Evolutionary conservation across 1,140 invertebrate genomes (phyloP).

Genomic region (Bradynema listronoti): DNA sequence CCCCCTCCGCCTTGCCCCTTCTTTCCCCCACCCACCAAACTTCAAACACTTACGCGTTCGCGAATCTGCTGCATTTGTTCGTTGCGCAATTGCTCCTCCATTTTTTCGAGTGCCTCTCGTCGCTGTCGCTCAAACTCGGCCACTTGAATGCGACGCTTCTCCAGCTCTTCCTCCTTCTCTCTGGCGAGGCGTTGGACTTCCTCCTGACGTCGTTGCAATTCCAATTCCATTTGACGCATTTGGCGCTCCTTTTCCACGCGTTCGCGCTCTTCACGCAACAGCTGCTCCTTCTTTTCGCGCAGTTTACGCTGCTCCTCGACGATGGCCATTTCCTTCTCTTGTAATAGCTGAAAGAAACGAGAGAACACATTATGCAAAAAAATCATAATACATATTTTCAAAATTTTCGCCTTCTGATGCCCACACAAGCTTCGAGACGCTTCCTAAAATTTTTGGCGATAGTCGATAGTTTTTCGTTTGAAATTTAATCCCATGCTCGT

Average conservation of each 20-base stretch:
- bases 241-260: slow-evolving; percentile 26
- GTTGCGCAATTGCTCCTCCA: slow-evolving; percentile 20
- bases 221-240: slow-evolving; percentile 35
- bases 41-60: slow-evolving; percentile 3
- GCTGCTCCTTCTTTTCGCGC: slow-evolving; percentile 31
- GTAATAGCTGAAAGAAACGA: slow-evolving; percentile 10
- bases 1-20: too few relatives aligned
- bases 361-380: too few relatives aligned
- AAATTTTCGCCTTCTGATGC: too few relatives aligned
- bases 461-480: too few relatives aligned
- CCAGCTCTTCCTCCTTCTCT: slow-evolving; percentile 38
- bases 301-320: slow-evolving; percentile 35
- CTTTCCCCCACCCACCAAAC: too few relatives aligned
- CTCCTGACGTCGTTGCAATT: slow-evolving; percentile 30
- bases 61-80: slow-evolving; percentile 19
- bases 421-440: too few relatives aligned
- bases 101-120: slow-evolving; percentile 25
- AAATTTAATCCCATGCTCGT: too few relatives aligned
- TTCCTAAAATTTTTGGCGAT: too few relatives aligned
- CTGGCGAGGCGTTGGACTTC: slow-evolving; percentile 21
- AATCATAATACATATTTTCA: too few relatives aligned
- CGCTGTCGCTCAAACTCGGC: slow-evolving; percentile 33
- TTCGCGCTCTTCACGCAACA: slow-evolving; percentile 31
- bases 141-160: slow-evolving; percentile 22
- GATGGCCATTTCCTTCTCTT: slow-evolving; percentile 24